A percentile compares a stretch with the other conserved stretches of the same genome.
Conservation (phyloP, 2,888 invertebrate species). For the Eupithecia centaureata region DNA sequence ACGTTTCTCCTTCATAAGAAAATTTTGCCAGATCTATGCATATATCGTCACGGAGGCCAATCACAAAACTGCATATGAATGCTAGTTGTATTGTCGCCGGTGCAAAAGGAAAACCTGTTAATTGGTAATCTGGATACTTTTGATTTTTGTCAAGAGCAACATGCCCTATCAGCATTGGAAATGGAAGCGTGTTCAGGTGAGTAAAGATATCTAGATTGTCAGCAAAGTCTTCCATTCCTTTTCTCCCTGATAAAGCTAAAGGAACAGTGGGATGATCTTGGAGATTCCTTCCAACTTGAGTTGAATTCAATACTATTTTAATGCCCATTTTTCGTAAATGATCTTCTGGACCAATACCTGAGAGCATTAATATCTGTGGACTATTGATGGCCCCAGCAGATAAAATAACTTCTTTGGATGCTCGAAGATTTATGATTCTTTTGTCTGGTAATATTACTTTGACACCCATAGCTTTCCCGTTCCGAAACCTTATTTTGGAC, state of each 20-base stretch:
- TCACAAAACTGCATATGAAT: conserved; percentile 18
- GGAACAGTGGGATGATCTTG: conserved; percentile 59
- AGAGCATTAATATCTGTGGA: conserved; percentile 67
- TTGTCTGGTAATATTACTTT: conserved; percentile 56
- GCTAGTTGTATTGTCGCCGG: conserved; percentile 14
- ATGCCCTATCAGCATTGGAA: conserved; percentile 4
- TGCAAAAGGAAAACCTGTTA: conserved; percentile 31
- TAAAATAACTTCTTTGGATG: conserved; percentile 64
- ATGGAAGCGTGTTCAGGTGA: neutral
- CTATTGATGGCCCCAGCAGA: conserved; percentile 68
- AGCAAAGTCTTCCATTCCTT: neutral
- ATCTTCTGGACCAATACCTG: conserved; percentile 65
- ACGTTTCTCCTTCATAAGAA: neutral
- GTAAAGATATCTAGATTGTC: neutral
- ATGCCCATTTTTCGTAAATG: conserved; percentile 56
- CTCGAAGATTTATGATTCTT: conserved; percentile 32
- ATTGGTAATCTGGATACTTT: conserved; percentile 51
- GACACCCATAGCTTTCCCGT: conserved; percentile 61
- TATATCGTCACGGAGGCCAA: conserved; percentile 7
- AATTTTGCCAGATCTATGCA: neutral
- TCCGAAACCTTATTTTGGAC: conserved; percentile 67
- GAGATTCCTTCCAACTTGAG: conserved; percentile 65
- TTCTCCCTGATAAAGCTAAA: conserved; percentile 17
- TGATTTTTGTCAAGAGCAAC: conserved; percentile 42
- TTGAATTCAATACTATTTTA: conserved; percentile 54